Base-by-base conservation (phyloP, 2,797 vertebrate species). In the Craterocephalus amniculus region DNA sequence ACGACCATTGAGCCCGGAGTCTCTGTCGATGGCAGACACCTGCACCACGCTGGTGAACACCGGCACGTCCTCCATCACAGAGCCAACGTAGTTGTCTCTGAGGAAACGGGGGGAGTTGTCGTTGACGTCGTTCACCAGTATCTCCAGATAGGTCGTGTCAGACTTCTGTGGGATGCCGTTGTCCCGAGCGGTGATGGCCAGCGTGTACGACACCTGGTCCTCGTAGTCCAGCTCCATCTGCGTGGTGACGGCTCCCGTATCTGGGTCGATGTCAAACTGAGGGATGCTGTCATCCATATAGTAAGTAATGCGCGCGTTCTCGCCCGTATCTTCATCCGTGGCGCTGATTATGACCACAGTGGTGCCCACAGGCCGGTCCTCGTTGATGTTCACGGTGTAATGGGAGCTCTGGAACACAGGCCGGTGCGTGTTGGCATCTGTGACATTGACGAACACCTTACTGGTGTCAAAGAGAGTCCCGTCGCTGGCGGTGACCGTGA, bases 371-470 rank as follows among this genome's bases (percentile, higher is more conserved):
- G 95, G 95, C 27, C 93, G 87, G 90, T 99, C 97, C 89, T 99
- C 98, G 0, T 97, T 96, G 35, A 99, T 92, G 11, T 95, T 99
- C 67, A 99, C 93, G 0, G 97, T 98, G 71, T 99, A 99, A 81
- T 99, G 98, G 4, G 98, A 99, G 87, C 97, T 99, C 92, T 99
- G 98, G 61, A 99, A 99, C 67, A 99, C 97, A 0, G 98, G 98
- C 2, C 97, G 92, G 72, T 99, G 97, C 1, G 97, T 99, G 92
- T 99, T 99, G 79, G 98, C 97, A 0, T 99, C 97, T 0, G 98
- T 99, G 79, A 99, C 96, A 0, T 99, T 99, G 38, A 99, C 92
- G 4, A 95, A 92, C 10, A 98, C 96, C 71, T 95, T 96, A 0
- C 96, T 89, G 0, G 94, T 96, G 93, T 99, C 97, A 10, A 95